These are phyloP conservation scores for Parotia lawesii DNA, from an alignment of 2,113 vertebrate genomes.

Conservation along the genomic window DNA sequence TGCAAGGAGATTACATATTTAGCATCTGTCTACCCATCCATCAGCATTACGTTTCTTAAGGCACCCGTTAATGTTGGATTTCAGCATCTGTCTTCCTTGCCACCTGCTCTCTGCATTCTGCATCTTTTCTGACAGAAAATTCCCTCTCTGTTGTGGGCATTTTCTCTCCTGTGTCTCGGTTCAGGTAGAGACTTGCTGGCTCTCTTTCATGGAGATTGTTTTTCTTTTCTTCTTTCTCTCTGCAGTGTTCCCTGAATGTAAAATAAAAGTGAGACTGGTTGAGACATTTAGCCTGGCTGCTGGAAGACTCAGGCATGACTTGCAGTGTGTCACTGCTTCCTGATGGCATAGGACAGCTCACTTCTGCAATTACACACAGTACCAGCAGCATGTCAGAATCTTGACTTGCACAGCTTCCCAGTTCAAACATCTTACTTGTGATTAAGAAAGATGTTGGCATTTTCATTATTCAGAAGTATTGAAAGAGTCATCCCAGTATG, in stretches of 20 bases:
- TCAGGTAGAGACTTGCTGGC: not conserved
- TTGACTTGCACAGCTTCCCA: not conserved
- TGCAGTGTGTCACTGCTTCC: not conserved
- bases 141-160: not conserved
- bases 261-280: not conserved
- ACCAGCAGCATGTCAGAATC: not conserved
- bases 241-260: not conserved
- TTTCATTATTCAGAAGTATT: not conserved
- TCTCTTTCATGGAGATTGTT: not conserved
- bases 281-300: not conserved
- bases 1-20: slow-evolving; percentile 48
- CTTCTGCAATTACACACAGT: not conserved
- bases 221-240: not conserved
- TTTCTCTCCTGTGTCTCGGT: not conserved
- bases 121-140: not conserved
- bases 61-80: not conserved
- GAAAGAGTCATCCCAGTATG: not conserved
- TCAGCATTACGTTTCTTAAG: slow-evolving; percentile 55
- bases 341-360: not conserved
- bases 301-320: not conserved
- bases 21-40: slow-evolving; percentile 47
- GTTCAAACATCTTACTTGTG: not conserved
- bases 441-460: not conserved
- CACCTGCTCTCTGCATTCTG: not conserved
- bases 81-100: not conserved